Evolutionary conservation across 2,888 invertebrate genomes (phyloP).

Genomic region (Polyommatus icarus): DNA sequence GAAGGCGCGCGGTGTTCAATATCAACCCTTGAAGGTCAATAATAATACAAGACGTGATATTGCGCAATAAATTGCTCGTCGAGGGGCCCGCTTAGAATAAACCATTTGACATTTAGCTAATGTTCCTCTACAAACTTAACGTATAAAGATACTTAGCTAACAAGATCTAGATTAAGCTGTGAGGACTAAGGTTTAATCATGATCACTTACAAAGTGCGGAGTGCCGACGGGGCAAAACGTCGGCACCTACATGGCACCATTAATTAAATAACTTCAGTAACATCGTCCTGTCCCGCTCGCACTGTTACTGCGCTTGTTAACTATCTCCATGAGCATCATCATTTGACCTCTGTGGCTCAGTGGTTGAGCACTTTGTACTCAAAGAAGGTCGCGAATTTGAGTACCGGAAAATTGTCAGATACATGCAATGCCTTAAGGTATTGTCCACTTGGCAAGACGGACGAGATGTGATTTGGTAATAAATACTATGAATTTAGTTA

Average conservation of each 20-base stretch:
- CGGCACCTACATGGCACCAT: slow-evolving; percentile 47
- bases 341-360: neutral
- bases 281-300: slow-evolving; percentile 46
- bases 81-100: neutral
- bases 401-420: too few relatives aligned
- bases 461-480: too few relatives aligned
- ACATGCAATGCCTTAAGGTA: too few relatives aligned
- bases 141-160: neutral
- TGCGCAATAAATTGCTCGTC: too few relatives aligned
- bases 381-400: too few relatives aligned
- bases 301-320: slow-evolving; percentile 1
- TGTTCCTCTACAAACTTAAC: neutral
- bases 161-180: neutral
- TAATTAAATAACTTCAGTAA: slow-evolving; percentile 68
- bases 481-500: too few relatives aligned
- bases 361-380: neutral
- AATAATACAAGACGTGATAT: too few relatives aligned
- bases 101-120: neutral
- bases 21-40: too few relatives aligned
- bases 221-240: neutral
- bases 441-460: too few relatives aligned
- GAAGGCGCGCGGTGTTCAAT: too few relatives aligned
- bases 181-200: neutral
- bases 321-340: neutral
- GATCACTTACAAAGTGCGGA: neutral